Evolutionary conservation across 2,888 invertebrate species (phyloP), one percentile per base, ranked within the genome.

Genomic region (Andrena minutula): DNA sequence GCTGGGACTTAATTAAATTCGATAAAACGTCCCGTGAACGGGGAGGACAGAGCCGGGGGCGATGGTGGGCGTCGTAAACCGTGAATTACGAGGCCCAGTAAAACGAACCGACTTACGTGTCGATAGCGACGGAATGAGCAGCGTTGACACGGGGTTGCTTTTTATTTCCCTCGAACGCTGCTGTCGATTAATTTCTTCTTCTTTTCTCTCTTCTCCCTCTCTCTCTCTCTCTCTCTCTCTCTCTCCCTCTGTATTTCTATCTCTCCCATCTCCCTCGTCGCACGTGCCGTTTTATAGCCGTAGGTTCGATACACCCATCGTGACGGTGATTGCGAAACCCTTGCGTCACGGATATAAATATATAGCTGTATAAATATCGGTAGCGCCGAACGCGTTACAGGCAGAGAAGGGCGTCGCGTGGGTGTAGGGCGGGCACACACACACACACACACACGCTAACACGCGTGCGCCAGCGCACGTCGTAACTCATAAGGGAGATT

Each of bases 401-500:
- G 61, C 10, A 4, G 20, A 8, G 6, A 26, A 16, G 20, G 61
- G 32, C 32, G 10, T 58, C 23, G 56, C 23, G 47, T 10, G 12
- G 35, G 60, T 49, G 41, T 41, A 41, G 35, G 20, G 20, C 41
- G 66, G 23, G 35, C 10, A 2, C 58, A 28, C 32, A 47, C 10
- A 53, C 2, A n/a, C n/a, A n/a, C n/a, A n/a, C 10, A 2, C 58
- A 28, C 32, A 47, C 10, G n/a, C n/a, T n/a, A n/a, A 16, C 47
- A 23, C 47, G 75, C 10, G 16, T 20, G 60, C 65, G 75, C 51
- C 61, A 56, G 65, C 65, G 23, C 68, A 71, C 58, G 74, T 88
- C 91, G 87, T 91, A 90, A 91, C 88, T 91, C 91, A 91, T 91
- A 91, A 89, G 85, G 84, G 87, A 89, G 91, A 91, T 91, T 91